Percentiles rank a stretch among this genome's conserved stretches.
phyloP scores from a whole-genome alignment of 2,797 vertebrate genomes.

The Pseudochirops cupreus region DNA sequence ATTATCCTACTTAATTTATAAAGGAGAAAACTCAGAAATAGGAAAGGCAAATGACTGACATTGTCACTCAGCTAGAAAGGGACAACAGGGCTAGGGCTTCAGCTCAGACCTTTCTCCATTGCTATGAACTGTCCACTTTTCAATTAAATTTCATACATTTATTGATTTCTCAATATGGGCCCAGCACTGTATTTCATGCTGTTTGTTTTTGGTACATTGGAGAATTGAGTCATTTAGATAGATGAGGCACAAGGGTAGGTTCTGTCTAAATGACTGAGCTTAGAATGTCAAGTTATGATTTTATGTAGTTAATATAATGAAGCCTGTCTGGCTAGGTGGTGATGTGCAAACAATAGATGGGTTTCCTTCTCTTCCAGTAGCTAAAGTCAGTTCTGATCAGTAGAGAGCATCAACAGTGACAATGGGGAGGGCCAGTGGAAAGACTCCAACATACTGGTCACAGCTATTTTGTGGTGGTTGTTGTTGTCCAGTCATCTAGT shows the following conservation, averaged over 20 bases:
- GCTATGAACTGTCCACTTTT: not conserved
- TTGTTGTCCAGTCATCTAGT: not conserved
- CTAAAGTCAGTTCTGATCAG: slow-evolving; percentile 78
- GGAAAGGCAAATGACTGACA: not conserved
- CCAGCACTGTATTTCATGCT: not conserved
- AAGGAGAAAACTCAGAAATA: not conserved
- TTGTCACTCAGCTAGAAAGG: not conserved
- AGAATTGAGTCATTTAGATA: slow-evolving; percentile 60
- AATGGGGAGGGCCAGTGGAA: slow-evolving; percentile 43
- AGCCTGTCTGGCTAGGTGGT: slow-evolving; percentile 74
- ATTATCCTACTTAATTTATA: not conserved
- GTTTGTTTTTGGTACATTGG: slow-evolving; percentile 17
- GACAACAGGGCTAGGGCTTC: not conserved
- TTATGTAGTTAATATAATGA: slow-evolving; percentile 76
- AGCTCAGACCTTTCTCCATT: not conserved
- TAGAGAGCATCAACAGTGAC: slow-evolving; percentile 71
- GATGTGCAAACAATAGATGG: slow-evolving; percentile 81
- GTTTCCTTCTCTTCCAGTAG: slow-evolving; percentile 76
- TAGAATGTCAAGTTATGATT: slow-evolving; percentile 67
- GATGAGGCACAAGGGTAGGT: slow-evolving; percentile 42
- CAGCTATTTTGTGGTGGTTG: not conserved
- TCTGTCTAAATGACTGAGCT: slow-evolving; percentile 76
- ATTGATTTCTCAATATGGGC: slow-evolving; percentile 2
- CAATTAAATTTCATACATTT: not conserved
- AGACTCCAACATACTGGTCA: not conserved